Evolutionary conservation across 1,140 invertebrate species (phyloP).

Genomic region (Pseudachorutes palmiensis): DNA sequence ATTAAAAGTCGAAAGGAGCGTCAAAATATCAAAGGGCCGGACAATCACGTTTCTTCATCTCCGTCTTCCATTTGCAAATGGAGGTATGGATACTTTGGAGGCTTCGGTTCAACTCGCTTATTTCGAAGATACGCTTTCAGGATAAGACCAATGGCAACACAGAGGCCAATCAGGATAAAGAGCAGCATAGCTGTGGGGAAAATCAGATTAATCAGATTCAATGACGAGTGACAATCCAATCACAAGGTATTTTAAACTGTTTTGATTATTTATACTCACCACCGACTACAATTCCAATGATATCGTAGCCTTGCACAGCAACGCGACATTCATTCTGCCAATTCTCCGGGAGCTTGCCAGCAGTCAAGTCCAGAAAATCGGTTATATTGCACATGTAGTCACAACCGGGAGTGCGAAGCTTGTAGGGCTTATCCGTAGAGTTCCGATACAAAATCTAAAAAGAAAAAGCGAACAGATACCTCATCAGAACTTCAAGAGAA

Average conservation of each 20-base stretch:
- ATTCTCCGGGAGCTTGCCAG: slow-evolving; percentile 48
- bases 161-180: slow-evolving; percentile 12
- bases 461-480: too few relatives aligned
- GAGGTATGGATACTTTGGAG: slow-evolving; percentile 31
- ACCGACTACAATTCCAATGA: not conserved
- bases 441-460: too few relatives aligned
- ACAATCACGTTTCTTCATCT: too few relatives aligned
- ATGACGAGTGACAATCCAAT: not conserved
- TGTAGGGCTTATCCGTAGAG: slow-evolving; percentile 24
- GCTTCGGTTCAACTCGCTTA: slow-evolving; percentile 17
- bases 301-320: not conserved
- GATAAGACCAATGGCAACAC: slow-evolving; percentile 1
- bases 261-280: too few relatives aligned
- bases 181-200: slow-evolving; percentile 5
- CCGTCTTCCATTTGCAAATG: slow-evolving; percentile 37
- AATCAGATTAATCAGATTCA: slow-evolving; percentile 10
- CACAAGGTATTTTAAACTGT: too few relatives aligned
- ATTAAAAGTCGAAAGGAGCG: too few relatives aligned
- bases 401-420: slow-evolving; percentile 53
- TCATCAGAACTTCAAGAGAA: too few relatives aligned
- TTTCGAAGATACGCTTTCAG: slow-evolving; percentile 18
- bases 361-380: slow-evolving; percentile 48
- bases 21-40: too few relatives aligned
- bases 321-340: slow-evolving; percentile 51
- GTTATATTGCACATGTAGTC: slow-evolving; percentile 49